Conservation (phyloP, 1,140 invertebrate species). For the Cherax quadricarinatus region DNA sequence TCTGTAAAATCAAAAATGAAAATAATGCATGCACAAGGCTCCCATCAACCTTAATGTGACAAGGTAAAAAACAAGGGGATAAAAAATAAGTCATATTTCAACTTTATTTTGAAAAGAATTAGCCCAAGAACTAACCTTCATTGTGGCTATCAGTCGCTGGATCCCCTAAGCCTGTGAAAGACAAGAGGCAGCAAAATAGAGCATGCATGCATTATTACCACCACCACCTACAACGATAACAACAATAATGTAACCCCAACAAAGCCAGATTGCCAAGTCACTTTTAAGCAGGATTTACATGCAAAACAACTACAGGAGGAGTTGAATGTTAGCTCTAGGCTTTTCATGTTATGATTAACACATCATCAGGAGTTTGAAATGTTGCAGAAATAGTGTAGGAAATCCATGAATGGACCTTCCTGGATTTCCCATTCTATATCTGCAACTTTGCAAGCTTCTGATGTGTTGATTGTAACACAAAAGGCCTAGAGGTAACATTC, state of each 20-base stretch:
- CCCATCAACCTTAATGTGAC: neutral
- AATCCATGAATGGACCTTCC: no score
- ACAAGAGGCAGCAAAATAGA: conserved; percentile 16
- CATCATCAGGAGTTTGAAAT: no score
- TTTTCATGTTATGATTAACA: no score
- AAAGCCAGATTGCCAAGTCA: no score
- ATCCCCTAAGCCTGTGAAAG: conserved; percentile 50
- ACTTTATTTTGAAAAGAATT: neutral
- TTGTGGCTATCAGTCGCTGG: neutral
- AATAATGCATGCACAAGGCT: conserved; percentile 27
- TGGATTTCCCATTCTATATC: no score
- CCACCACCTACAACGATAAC: neutral
- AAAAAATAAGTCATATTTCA: neutral
- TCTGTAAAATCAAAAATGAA: conserved; percentile 53
- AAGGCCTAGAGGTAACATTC: no score
- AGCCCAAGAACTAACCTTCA: neutral
- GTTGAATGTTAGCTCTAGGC: no score
- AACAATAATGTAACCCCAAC: neutral
- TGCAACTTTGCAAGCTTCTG: no score
- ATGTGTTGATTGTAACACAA: no score
- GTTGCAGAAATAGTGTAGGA: no score
- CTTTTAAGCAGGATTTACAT: no score
- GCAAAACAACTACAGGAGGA: no score
- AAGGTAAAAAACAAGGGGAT: neutral
- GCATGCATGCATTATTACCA: conserved; percentile 14